These are phyloP conservation scores for Polypterus bichir DNA, from an alignment of 2,113 vertebrate genomes.

Conservation along the genomic window DNA sequence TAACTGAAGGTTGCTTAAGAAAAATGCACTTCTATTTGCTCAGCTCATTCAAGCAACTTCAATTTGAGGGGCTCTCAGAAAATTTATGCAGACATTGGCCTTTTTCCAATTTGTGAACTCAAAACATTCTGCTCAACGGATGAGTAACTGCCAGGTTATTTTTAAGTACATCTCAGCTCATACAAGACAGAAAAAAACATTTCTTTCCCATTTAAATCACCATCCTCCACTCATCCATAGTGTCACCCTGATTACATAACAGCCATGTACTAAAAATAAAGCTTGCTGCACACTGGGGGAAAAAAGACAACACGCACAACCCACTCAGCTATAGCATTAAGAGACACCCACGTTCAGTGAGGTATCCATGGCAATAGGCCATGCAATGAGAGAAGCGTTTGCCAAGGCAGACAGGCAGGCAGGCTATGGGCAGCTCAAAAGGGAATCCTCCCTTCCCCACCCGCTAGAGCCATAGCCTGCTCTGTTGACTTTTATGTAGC, in stretches of 20 bases:
- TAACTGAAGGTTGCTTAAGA: too few relatives aligned
- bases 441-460: too few relatives aligned
- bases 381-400: conserved; percentile 28
- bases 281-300: conserved; percentile 36
- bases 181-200: conserved; percentile 26
- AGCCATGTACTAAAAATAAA: conserved; percentile 58
- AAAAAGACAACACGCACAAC: conserved; percentile 12
- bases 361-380: conserved; percentile 49
- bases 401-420: conserved; percentile 23
- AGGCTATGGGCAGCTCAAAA: background rate
- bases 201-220: conserved; percentile 20
- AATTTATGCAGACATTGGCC: too few relatives aligned
- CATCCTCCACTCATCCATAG: conserved; percentile 38
- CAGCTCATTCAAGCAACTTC: too few relatives aligned
- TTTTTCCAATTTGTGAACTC: too few relatives aligned
- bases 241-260: conserved; percentile 63
- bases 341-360: conserved; percentile 31
- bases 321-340: conserved; percentile 14
- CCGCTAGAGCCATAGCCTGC: too few relatives aligned
- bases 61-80: too few relatives aligned
- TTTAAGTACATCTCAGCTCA: too few relatives aligned
- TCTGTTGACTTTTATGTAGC: too few relatives aligned
- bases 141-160: too few relatives aligned
- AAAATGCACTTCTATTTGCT: too few relatives aligned
- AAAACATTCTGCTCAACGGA: too few relatives aligned